phyloP scores from a whole-genome alignment of 2,888 invertebrate species.

The Amphipyra berbera region DNA sequence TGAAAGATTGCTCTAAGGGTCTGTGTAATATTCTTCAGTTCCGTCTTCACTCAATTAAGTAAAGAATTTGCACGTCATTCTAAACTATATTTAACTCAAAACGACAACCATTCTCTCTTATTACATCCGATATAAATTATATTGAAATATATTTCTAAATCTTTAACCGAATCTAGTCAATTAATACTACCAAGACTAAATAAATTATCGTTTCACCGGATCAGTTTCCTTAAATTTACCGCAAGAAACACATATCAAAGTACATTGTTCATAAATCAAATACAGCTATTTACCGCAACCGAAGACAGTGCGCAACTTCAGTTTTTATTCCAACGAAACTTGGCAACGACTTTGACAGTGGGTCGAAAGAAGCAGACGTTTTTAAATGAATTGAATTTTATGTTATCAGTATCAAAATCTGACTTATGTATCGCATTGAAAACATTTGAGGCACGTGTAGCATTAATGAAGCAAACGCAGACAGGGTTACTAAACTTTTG shows the following conservation, averaged over 20 bases:
- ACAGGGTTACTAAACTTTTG: conserved; percentile 26
- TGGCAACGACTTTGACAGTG: conserved; percentile 47
- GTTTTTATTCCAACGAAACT: conserved; percentile 32
- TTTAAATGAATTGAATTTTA: conserved; percentile 50
- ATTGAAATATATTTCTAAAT: conserved; percentile 22
- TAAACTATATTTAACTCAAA: too few species aligned
- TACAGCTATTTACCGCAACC: conserved; percentile 31
- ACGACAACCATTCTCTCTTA: too few species aligned
- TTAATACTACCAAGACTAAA: conserved; percentile 35
- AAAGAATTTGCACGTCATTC: too few species aligned
- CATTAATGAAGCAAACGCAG: conserved; percentile 11
- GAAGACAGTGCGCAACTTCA: conserved; percentile 15
- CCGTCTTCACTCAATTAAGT: too few species aligned
- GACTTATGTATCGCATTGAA: conserved; percentile 31
- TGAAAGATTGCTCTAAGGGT: too few species aligned
- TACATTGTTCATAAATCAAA: conserved; percentile 49
- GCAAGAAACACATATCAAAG: conserved; percentile 30
- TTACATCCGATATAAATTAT: conserved; percentile 14
- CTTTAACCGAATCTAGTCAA: conserved; percentile 13
- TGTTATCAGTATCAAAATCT: conserved; percentile 35
- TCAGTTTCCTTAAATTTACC: conserved; percentile 39
- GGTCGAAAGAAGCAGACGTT: conserved; percentile 32
- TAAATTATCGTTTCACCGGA: conserved; percentile 32
- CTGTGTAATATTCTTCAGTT: too few species aligned
- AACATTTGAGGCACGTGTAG: conserved; percentile 45